A percentile compares a stretch with the other conserved stretches of the same genome.
Conservation (phyloP, 1,140 invertebrate species). For the Eufriesea mexicana region DNA sequence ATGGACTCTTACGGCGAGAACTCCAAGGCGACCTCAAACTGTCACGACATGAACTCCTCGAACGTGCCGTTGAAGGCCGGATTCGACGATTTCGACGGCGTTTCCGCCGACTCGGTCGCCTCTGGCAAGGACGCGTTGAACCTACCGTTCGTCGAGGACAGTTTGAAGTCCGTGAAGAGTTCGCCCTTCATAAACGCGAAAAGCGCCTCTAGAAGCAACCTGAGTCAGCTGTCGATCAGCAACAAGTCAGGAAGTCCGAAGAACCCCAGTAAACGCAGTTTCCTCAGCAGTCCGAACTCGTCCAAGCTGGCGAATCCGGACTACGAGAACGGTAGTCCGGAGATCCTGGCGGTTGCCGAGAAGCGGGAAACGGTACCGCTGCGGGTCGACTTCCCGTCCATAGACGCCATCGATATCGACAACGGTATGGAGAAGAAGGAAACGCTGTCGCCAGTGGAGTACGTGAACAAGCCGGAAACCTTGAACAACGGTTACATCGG, state of each 20-base stretch:
- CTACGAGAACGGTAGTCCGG: constrained; percentile 77
- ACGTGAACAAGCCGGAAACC: constrained; percentile 69
- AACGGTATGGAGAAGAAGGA: constrained; percentile 60
- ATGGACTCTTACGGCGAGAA: constrained; percentile 65
- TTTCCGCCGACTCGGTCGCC: constrained; percentile 73
- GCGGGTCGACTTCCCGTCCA: constrained; percentile 68
- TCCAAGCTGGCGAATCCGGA: constrained; percentile 67
- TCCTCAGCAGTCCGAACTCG: constrained; percentile 66
- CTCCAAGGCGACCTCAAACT: constrained; percentile 64
- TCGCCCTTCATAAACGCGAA: constrained; percentile 76
- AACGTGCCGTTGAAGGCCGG: constrained; percentile 77
- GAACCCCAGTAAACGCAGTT: constrained; percentile 56
- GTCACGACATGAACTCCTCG: constrained; percentile 75
- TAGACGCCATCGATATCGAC: constrained; percentile 65
- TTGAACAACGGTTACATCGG: constrained; percentile 80
- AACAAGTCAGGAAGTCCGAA: constrained; percentile 73
- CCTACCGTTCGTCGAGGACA: constrained; percentile 78
- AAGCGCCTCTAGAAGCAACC: constrained; percentile 68
- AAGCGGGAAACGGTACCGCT: constrained; percentile 57
- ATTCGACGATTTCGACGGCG: constrained; percentile 80
- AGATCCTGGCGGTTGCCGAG: constrained; percentile 61
- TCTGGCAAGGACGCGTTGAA: constrained; percentile 79
- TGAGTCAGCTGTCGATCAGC: constrained; percentile 69
- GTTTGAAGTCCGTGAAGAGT: constrained; percentile 74
- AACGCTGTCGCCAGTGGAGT: constrained; percentile 57